Percentiles rank a stretch among this genome's conserved stretches.
phyloP scores from a whole-genome alignment of 2,888 invertebrate genomes.

The Drosophila eohydei region DNA sequence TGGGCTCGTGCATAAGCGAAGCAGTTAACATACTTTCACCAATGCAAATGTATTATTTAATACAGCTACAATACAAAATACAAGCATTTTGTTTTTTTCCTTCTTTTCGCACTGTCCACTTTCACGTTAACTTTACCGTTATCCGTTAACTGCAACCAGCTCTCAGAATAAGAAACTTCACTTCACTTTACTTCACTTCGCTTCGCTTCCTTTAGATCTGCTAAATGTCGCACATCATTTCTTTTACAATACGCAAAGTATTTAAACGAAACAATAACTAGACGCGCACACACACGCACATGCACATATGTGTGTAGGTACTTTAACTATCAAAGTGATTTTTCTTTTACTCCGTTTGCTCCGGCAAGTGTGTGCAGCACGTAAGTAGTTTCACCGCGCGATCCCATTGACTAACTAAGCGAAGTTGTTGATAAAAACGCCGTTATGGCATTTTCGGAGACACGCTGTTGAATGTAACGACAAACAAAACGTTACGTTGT shows the following conservation, averaged over 20 bases:
- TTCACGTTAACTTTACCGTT: constrained; percentile 56
- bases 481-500: constrained; percentile 14
- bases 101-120: constrained; percentile 43
- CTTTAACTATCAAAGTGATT: constrained; percentile 17
- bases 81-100: constrained; percentile 35
- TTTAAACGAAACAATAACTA: constrained; percentile 23
- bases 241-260: constrained; percentile 23
- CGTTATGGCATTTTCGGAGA: constrained; percentile 52
- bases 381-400: constrained; percentile 67
- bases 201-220: neutral
- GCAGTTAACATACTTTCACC: constrained; percentile 78
- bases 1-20: constrained; percentile 43
- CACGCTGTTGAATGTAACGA: constrained; percentile 36
- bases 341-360: constrained; percentile 29
- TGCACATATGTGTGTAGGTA: neutral
- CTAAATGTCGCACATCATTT: constrained; percentile 21
- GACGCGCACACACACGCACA: constrained; percentile 3
- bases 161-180: constrained; percentile 35
- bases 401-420: constrained; percentile 63
- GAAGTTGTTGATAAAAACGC: constrained; percentile 54
- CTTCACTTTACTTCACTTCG: constrained; percentile 19
- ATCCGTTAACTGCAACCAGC: constrained; percentile 24
- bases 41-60: constrained; percentile 73
- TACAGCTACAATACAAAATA: constrained; percentile 55
- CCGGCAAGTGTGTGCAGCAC: constrained; percentile 28